Evolutionary conservation across 2,113 vertebrate genomes (phyloP).

Genomic region (Channa argus): DNA sequence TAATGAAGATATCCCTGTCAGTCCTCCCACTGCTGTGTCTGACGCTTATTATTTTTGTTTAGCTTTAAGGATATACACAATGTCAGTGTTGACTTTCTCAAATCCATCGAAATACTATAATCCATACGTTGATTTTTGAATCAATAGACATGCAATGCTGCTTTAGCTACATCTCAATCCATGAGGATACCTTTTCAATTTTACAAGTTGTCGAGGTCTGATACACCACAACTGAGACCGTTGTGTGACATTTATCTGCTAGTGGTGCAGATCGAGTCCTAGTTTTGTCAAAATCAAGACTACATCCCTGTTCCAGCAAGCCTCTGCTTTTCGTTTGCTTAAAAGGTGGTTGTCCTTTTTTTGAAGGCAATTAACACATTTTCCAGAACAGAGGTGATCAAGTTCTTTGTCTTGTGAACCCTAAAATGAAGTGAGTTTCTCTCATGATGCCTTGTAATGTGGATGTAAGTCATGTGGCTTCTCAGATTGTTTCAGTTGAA

Average conservation of each 20-base stretch:
- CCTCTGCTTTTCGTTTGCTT: background rate
- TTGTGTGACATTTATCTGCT: slow-evolving; percentile 1
- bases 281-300: slow-evolving; percentile 29
- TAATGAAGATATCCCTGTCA: slow-evolving; percentile 64
- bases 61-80: slow-evolving; percentile 52
- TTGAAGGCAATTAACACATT: background rate
- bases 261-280: background rate
- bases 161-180: slow-evolving; percentile 47
- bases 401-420: background rate
- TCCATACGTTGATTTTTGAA: slow-evolving; percentile 32
- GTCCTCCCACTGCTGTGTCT: slow-evolving; percentile 28
- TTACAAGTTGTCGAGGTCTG: slow-evolving; percentile 32
- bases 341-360: background rate
- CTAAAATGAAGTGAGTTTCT: background rate
- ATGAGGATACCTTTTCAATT: slow-evolving; percentile 30
- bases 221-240: slow-evolving; percentile 8
- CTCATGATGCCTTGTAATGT: background rate
- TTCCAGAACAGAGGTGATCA: background rate
- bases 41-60: slow-evolving; percentile 46
- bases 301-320: background rate
- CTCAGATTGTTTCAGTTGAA: slow-evolving; percentile 5
- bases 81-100: slow-evolving; percentile 49
- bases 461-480: background rate
- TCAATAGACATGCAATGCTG: slow-evolving; percentile 3
- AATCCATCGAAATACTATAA: slow-evolving; percentile 49